Evolutionary conservation across 2,888 invertebrate species (phyloP).

Genomic region (Euplexia lucipara): DNA sequence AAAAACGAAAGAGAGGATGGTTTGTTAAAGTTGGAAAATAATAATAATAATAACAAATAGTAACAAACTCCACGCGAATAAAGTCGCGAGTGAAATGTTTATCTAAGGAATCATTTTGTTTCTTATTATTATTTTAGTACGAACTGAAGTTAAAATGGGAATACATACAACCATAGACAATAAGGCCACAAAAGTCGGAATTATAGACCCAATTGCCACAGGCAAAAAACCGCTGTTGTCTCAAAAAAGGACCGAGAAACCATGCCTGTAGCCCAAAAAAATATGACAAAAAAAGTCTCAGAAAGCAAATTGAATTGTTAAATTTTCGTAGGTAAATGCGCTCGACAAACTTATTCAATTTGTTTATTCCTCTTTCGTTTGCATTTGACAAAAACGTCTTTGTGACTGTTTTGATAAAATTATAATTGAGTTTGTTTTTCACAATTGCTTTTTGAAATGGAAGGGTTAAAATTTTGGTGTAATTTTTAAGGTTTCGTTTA

Average conservation of each 20-base stretch:
- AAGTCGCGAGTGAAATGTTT: too few species aligned
- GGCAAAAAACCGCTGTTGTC: not conserved
- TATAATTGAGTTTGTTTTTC: constrained; percentile 56
- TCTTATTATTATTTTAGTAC: too few species aligned
- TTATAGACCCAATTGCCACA: not conserved
- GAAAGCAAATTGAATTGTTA: constrained; percentile 57
- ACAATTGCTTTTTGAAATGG: constrained; percentile 40
- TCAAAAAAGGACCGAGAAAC: constrained; percentile 11
- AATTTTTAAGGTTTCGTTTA: not conserved
- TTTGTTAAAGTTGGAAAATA: too few species aligned
- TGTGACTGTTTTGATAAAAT: constrained; percentile 50
- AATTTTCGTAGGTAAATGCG: constrained; percentile 55
- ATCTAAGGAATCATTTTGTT: too few species aligned
- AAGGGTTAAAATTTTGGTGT: constrained; percentile 15
- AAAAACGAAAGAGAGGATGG: too few species aligned
- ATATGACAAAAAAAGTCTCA: constrained; percentile 18
- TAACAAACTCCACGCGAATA: too few species aligned
- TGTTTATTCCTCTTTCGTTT: constrained; percentile 54
- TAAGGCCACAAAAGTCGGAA: not conserved
- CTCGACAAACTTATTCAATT: constrained; percentile 57
- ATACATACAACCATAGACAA: too few species aligned
- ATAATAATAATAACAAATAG: too few species aligned
- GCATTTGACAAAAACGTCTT: constrained; percentile 53
- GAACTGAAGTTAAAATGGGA: too few species aligned
- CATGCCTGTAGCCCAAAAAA: constrained; percentile 18